These are phyloP conservation scores for Limnephilus rhombicus DNA, from an alignment of 2,888 invertebrate species.

Conservation along the genomic window DNA sequence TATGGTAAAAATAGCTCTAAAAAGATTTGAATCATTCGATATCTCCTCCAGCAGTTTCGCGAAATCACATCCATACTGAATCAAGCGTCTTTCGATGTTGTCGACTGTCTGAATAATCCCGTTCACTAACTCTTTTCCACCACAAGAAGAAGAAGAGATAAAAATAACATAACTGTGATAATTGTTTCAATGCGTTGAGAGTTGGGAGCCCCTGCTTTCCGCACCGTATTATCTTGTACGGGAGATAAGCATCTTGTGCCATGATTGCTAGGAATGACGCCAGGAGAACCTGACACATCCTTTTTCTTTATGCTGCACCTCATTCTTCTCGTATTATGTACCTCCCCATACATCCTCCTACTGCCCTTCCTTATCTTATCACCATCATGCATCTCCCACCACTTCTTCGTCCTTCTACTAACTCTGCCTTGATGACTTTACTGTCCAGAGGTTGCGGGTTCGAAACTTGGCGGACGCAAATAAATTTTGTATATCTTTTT, in stretches of 20 bases:
- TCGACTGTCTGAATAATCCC: too few relatives aligned
- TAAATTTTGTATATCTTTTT: too few relatives aligned
- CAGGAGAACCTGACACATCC: conserved; percentile 32
- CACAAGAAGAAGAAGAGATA: background rate
- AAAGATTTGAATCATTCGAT: too few relatives aligned
- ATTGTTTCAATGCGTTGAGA: background rate
- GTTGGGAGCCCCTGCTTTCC: background rate
- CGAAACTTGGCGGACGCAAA: too few relatives aligned
- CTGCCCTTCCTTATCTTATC: background rate
- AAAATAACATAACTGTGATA: background rate
- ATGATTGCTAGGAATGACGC: conserved; percentile 42
- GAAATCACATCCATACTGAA: too few relatives aligned
- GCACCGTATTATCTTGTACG: conserved; percentile 34
- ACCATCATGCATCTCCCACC: background rate
- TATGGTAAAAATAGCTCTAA: too few relatives aligned
- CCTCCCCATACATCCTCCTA: conserved; percentile 2
- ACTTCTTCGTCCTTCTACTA: background rate
- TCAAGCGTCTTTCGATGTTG: too few relatives aligned
- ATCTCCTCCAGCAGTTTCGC: too few relatives aligned
- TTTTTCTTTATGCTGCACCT: conserved; percentile 31
- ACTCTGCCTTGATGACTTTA: background rate
- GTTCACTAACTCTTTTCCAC: too few relatives aligned
- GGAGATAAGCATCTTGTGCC: conserved; percentile 39
- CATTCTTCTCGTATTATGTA: background rate
- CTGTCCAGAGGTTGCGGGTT: too few relatives aligned